Percentiles rank a stretch among this genome's conserved stretches.
Conservation (phyloP, 2,797 vertebrate species). For the Gallinago nigripennis region DNA sequence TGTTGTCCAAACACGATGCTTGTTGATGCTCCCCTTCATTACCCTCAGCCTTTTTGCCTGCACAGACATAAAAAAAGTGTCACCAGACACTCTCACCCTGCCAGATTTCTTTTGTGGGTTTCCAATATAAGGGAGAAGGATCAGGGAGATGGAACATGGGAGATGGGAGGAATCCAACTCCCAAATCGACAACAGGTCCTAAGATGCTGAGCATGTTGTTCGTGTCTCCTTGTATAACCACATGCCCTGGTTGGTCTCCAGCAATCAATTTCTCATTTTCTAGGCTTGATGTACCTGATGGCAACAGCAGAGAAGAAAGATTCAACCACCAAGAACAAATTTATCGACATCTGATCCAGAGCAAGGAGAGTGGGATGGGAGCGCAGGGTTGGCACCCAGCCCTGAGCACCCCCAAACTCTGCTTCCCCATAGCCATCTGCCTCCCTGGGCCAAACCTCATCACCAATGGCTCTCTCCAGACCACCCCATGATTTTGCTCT, state of each 20-base stretch:
- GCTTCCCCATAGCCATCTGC: not conserved
- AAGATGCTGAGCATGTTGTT: not conserved
- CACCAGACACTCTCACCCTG: not conserved
- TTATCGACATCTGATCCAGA: not conserved
- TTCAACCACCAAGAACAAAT: not conserved
- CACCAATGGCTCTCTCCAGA: not conserved
- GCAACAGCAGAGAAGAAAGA: not conserved
- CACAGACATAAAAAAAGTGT: not conserved
- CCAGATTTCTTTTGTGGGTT: not conserved
- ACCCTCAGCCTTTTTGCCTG: not conserved
- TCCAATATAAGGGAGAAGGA: not conserved
- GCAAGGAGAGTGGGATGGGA: not conserved
- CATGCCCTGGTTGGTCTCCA: not conserved
- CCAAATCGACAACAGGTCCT: not conserved
- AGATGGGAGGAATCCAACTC: not conserved
- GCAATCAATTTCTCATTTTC: not conserved
- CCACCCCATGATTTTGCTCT: not conserved
- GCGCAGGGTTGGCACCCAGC: not conserved
- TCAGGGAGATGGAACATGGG: not conserved
- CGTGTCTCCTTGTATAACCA: rapidly evolving
- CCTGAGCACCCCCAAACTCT: not conserved
- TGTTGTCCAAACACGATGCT: not conserved
- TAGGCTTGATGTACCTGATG: not conserved
- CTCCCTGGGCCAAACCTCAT: not conserved
- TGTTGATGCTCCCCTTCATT: not conserved